Evolutionary conservation across 2,797 vertebrate species (phyloP), one percentile per base, ranked within the genome.

Genomic region (Halcyon smyrnensis): DNA sequence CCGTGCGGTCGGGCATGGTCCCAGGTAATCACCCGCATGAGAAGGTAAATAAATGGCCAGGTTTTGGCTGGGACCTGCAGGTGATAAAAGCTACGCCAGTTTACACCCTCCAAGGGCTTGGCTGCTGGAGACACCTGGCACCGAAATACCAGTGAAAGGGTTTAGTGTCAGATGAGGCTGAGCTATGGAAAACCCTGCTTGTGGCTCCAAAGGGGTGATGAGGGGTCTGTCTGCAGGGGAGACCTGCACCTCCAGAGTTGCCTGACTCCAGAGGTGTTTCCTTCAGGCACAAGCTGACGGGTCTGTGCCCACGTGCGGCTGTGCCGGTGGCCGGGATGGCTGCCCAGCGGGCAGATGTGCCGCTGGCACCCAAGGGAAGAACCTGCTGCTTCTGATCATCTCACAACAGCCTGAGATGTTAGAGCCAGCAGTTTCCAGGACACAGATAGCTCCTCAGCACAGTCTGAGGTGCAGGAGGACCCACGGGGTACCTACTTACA

Each of bases 361-460:
- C 67, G 73, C 88, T 86, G 65, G 80, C 81, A 76, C 48, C 74
- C 81, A 20, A 25, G 64, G 68, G 68, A 74, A 65, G 82, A 27
- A 86, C 53, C 71, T 79, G 84, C 87, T 87, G 77, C 57, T 92
- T 62, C 68, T 51, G 18, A 27, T 60, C 56, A 12, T 56, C 57
- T 68, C 2, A 1, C 69, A 37, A 1, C 59, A 89, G 89, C 63
- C 74, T 12, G 70, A 24, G n/a, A 16, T 23, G 59, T 8, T 41
- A 43, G 71, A 91, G 84, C 45, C 78, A 79, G 76, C 19, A 2
- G 23, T 78, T 68, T 68, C 87, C 87, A 85, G 84, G 68, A 11
- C 53, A 76, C 69, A 68, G 27, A 7, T 0, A 0, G 13, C 32
- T 54, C 50, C 90, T 54, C 63, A n/a, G 67, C 70, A 57, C 36